Percentiles rank a stretch among this genome's conserved stretches.
Evolutionary conservation across 2,888 invertebrate species (phyloP).

Genomic region (Acanthosoma haemorrhoidale): DNA sequence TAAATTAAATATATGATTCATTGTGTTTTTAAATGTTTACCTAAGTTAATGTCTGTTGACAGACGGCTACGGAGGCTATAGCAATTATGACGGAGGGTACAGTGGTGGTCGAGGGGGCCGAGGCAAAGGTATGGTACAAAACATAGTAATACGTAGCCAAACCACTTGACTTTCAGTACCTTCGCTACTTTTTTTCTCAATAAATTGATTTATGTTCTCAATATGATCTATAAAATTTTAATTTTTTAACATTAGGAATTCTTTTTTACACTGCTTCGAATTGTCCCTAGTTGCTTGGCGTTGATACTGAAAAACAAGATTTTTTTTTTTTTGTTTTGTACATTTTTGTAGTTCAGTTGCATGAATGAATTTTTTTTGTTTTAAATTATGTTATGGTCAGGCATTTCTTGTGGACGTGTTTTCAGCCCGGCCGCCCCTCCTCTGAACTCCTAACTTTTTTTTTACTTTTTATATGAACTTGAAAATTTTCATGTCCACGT

Average conservation of each 20-base stretch:
- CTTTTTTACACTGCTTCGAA: no score
- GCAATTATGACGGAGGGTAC: slow-evolving; percentile 84
- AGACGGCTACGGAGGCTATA: slow-evolving; percentile 68
- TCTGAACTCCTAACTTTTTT: slow-evolving; percentile 29
- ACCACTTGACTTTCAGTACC: slow-evolving; percentile 12
- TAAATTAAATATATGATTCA: background rate
- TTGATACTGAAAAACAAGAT: slow-evolving; percentile 19
- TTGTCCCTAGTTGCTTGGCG: background rate
- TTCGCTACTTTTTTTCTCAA: background rate
- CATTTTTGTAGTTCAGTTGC: slow-evolving; percentile 22
- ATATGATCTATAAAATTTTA: no score
- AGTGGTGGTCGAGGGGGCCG: slow-evolving; percentile 78
- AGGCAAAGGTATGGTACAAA: slow-evolving; percentile 46
- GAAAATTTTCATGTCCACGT: background rate
- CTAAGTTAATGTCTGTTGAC: slow-evolving; percentile 30
- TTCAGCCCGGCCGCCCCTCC: slow-evolving; percentile 39
- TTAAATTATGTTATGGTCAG: slow-evolving; percentile 18
- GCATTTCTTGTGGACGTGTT: slow-evolving; percentile 31
- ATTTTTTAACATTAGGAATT: no score
- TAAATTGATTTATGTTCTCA: no score
- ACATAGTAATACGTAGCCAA: slow-evolving; percentile 13
- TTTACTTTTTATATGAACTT: background rate
- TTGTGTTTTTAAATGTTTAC: background rate
- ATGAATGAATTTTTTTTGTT: slow-evolving; percentile 31
- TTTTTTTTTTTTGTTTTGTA: background rate